A percentile compares a stretch with the other conserved stretches of the same genome.
phyloP scores from a whole-genome alignment of 1,140 invertebrate species.

The Eurosta solidaginis region DNA sequence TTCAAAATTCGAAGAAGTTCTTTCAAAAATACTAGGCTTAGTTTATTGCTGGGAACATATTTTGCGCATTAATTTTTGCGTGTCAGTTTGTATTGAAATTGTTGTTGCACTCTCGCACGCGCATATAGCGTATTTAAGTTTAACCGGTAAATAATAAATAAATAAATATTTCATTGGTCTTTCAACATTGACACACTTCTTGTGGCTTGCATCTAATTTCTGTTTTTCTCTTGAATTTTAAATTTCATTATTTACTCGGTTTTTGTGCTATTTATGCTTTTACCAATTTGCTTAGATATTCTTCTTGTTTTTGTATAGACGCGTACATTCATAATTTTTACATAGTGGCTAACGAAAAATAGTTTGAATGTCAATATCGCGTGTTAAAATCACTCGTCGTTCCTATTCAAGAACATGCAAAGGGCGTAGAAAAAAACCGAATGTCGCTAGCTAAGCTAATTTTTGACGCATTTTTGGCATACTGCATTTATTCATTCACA shows the following conservation, averaged over 20 bases:
- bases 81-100: too few species aligned
- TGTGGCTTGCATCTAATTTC: not conserved
- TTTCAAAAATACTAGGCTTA: too few species aligned
- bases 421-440: not conserved
- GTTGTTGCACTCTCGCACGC: not conserved
- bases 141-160: conserved; percentile 13
- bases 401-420: not conserved
- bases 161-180: conserved; percentile 22
- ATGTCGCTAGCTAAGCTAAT: not conserved
- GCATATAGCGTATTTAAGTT: not conserved
- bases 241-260: not conserved
- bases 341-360: not conserved
- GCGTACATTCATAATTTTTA: not conserved
- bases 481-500: too few species aligned
- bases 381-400: not conserved
- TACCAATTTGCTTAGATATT: not conserved
- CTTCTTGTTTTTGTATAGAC: not conserved
- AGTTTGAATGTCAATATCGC: conserved; percentile 12
- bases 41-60: too few species aligned
- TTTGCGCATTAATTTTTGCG: too few species aligned
- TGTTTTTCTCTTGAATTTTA: not conserved
- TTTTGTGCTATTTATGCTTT: not conserved
- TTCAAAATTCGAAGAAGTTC: too few species aligned
- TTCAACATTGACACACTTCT: conserved; percentile 10
- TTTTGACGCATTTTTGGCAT: too few species aligned